Evolutionary conservation across 2,113 vertebrate genomes (phyloP).

Genomic region (Eudyptes chrysolophus): DNA sequence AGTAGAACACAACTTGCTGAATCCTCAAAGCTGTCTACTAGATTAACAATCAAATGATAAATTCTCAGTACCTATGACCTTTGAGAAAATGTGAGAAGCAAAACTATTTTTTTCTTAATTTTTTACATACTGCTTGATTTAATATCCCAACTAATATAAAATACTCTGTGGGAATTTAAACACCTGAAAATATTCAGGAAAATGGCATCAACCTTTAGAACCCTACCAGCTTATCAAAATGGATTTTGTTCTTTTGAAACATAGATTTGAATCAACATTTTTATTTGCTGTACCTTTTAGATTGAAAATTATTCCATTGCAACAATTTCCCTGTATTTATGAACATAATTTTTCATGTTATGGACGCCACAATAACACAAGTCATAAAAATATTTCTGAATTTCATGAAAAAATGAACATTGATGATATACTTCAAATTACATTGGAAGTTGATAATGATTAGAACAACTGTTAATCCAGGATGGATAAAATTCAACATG

Average conservation of each 20-base stretch:
- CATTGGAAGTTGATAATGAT: not conserved
- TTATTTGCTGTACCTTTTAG: not conserved
- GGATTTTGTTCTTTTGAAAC: not conserved
- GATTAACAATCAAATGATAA: not conserved
- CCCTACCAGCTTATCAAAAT: not conserved
- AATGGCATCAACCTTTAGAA: not conserved
- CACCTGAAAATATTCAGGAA: not conserved
- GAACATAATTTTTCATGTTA: not conserved
- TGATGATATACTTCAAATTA: not conserved
- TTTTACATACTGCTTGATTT: not conserved
- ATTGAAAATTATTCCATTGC: not conserved
- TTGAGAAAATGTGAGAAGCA: not conserved
- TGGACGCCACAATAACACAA: not conserved
- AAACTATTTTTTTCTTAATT: not conserved
- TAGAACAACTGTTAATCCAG: constrained; percentile 1
- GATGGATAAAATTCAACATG: not conserved
- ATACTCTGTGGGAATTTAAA: not conserved
- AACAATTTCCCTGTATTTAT: not conserved
- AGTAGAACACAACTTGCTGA: not conserved
- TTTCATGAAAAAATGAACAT: not conserved
- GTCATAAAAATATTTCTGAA: not conserved
- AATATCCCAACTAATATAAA: not conserved
- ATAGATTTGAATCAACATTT: not conserved
- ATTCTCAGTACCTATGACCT: not conserved
- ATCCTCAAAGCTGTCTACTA: not conserved